Conservation (phyloP, 2,888 invertebrate genomes). For the Monochamus alternatus region DNA sequence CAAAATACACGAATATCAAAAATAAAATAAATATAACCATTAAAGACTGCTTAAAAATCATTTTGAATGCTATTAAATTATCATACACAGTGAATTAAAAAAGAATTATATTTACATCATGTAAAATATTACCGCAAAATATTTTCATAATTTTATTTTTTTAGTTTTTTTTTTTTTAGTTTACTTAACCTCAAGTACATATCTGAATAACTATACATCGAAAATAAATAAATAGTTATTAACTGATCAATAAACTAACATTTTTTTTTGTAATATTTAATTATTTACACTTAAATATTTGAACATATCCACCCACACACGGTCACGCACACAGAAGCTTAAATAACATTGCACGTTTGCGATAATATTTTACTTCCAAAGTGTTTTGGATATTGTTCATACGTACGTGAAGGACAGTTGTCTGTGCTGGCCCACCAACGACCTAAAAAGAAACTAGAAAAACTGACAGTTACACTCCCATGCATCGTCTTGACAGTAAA, state of each 20-base stretch:
- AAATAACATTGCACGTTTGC: constrained; percentile 64
- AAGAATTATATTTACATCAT: constrained; percentile 53
- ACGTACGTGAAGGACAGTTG: constrained; percentile 63
- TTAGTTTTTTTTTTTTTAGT: constrained; percentile 39
- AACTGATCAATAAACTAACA: constrained; percentile 41
- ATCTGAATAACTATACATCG: constrained; percentile 44
- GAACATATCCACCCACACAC: constrained; percentile 53
- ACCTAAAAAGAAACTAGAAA: constrained; percentile 50
- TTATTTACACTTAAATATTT: constrained; percentile 53
- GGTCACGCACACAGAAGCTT: constrained; percentile 51
- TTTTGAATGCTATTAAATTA: constrained; percentile 47
- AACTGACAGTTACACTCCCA: constrained; percentile 48
- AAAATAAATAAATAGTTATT: constrained; percentile 45
- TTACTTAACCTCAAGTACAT: constrained; percentile 39
- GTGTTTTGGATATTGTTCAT: constrained; percentile 53
- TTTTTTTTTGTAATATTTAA: constrained; percentile 44
- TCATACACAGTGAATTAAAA: constrained; percentile 39
- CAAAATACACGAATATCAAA: constrained; percentile 43
- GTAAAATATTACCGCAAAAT: constrained; percentile 68
- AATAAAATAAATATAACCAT: constrained; percentile 47
- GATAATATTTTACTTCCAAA: constrained; percentile 68
- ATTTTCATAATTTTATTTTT: constrained; percentile 19
- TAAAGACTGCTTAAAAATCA: constrained; percentile 61
- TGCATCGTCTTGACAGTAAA: not conserved
- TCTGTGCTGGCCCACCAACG: constrained; percentile 42